Base-by-base conservation (phyloP, 1,140 invertebrate genomes). In the Pararge aegeria region DNA sequence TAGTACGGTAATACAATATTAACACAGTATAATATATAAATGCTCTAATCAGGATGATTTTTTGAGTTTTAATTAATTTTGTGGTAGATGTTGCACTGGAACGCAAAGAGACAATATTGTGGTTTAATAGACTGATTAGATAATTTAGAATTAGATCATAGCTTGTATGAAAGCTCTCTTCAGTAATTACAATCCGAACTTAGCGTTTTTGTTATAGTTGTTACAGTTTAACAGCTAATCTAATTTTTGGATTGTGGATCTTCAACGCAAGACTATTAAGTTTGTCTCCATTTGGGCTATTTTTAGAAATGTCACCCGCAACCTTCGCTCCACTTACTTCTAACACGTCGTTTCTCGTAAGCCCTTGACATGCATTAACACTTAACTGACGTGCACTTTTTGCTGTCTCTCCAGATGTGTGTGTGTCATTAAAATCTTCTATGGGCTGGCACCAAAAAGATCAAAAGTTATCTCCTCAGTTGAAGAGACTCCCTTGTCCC, bases 281-380 rank as follows among this genome's bases (percentile, higher is more conserved):
- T 55, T 67, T 54, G 64, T 12, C 7, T 6, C 10, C 1, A 30
- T 64, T 67, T 69, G 61, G 52, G 61, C 64, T 86, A 87, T 89
- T 82, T 89, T 78, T 83, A 82, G 78, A 84, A 75, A 81, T 83
- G 83, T 89, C 83, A 87, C 83, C 81, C 86, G 80, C 80, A 80
- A 83, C 73, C 66, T 68, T 66, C 69, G 53, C 52, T 62, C 66
- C 44, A 58, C 70, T 85, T 86, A 34, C 84, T 84, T 86, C 80
- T 87, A 75, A 78, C 83, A 89, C 83, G 66, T 84, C 78, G 70
- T 85, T 83, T 83, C 71, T 48, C 75, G 65, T 78, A 70, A 87
- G 81, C 77, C 80, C 83, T 87, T 83, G 83, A 89, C 86, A 89
- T 85, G 84, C 81, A 86, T 89, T 89, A 87, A 89, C 86, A 87